Conservation (phyloP, 2,888 invertebrate species). For the Pristionchus maxplancki region DNA sequence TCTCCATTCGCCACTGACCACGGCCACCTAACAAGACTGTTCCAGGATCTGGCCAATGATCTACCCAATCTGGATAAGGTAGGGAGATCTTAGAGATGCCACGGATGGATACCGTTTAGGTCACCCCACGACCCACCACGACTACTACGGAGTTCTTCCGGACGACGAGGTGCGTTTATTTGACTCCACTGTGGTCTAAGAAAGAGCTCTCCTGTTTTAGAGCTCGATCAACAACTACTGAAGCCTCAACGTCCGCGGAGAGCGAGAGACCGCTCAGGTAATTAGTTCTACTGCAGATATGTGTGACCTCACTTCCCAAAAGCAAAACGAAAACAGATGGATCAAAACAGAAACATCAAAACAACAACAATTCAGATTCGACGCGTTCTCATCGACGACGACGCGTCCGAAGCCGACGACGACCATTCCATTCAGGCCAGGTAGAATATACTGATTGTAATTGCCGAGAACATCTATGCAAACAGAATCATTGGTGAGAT, state of each 20-base stretch:
- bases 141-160: conserved; percentile 8
- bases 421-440: conserved; percentile 49
- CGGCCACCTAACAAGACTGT: conserved; percentile 34
- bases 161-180: conserved; percentile 1
- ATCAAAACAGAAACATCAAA: no score
- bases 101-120: no score
- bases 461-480: no score
- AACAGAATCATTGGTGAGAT: not conserved
- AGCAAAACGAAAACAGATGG: no score
- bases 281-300: not conserved
- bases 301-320: no score
- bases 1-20: conserved; percentile 50
- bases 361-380: not conserved
- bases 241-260: not conserved
- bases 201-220: not conserved
- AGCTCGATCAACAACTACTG: not conserved
- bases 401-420: conserved; percentile 11
- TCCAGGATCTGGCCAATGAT: conserved; percentile 40
- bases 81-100: no score
- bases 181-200: no score
- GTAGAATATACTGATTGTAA: no score
- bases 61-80: conserved; percentile 32
- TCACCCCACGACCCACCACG: not conserved
- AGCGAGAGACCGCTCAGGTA: not conserved
- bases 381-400: conserved; percentile 9